Base-by-base conservation (phyloP, 2,113 vertebrate species). In the Campylomormyrus tamandua region DNA sequence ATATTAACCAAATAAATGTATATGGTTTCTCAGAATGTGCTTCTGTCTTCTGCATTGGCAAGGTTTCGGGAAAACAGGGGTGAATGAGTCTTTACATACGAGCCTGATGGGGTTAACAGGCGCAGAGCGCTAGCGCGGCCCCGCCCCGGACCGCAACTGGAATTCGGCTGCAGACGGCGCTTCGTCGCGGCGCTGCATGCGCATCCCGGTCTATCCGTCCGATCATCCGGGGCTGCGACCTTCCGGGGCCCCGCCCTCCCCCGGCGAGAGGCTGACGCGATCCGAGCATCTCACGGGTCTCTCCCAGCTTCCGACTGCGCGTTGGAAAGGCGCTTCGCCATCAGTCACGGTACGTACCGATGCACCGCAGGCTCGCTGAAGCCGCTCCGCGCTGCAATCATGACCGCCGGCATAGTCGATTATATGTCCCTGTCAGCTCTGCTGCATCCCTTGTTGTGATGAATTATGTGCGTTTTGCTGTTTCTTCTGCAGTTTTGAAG, bases 111-210 rank as follows among this genome's bases (percentile, higher is more conserved):
- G 83, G 83, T 84, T 48, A 84, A 48, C 17, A 9, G 83, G 42
- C 39, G 42, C 45, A 83, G 77, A 19, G 15, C 5, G 39, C 24
- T 35, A 24, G 80, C 21, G 45, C 80, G 39, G 86, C 80, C 90
- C 91, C 91, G 83, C 74, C 90, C 88, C 83, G 90, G 83, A 90
- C 62, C 87, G 91, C 90, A 92, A 89, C 92, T 89, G 80, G 87
- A 92, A 89, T 83, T 62, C 70, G 88, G 48, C 90, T 89, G 90
- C 90, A 92, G 90, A 90, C 87, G 35, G 90, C 89, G 91, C 66
- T 91, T 89, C 92, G 49, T 48, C 45, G 45, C 83, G 83, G 39
- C 42, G 46, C 21, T 17, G 48, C 83, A 10, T n/a, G 42, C 15
- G 24, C 87, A 84, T 90, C 89, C 56, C 83, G 66, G 66, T 89